Conservation (phyloP, 2,113 vertebrate species). For the Psittacus erithacus region DNA sequence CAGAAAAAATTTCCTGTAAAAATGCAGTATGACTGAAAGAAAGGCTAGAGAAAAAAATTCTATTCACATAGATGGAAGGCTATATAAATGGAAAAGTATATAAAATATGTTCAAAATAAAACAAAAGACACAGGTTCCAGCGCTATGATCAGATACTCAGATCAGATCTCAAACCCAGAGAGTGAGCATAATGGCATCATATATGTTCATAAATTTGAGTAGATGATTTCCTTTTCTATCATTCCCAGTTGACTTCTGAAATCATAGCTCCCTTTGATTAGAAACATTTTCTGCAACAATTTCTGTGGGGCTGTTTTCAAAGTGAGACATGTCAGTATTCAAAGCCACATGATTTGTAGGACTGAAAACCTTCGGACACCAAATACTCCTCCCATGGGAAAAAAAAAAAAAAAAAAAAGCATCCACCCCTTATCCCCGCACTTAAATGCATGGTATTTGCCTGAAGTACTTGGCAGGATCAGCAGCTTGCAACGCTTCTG, state of each 20-base stretch:
- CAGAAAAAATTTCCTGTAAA: not conserved
- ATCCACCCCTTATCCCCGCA: not conserved
- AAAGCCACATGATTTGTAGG: not conserved
- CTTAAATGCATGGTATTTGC: not conserved
- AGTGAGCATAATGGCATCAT: not conserved
- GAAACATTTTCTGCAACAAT: not conserved
- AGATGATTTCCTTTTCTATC: not conserved
- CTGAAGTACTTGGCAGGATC: not conserved
- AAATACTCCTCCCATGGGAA: not conserved
- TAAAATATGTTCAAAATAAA: conserved; percentile 1
- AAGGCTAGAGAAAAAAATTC: not conserved
- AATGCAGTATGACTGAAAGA: not conserved
- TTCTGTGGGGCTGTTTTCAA: not conserved
- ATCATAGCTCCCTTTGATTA: not conserved
- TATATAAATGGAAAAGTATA: not conserved
- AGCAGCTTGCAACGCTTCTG: not conserved
- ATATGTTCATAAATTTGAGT: not conserved
- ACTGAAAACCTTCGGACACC: not conserved
- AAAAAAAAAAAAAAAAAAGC: not conserved
- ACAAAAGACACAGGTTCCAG: not conserved
- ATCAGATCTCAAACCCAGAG: not conserved
- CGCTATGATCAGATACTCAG: not conserved
- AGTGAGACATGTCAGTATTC: not conserved
- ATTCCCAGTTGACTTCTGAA: not conserved
- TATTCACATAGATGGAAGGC: not conserved